These are phyloP conservation scores for Tetramorium alpestre DNA, from an alignment of 1,140 invertebrate genomes.

Conservation along the genomic window DNA sequence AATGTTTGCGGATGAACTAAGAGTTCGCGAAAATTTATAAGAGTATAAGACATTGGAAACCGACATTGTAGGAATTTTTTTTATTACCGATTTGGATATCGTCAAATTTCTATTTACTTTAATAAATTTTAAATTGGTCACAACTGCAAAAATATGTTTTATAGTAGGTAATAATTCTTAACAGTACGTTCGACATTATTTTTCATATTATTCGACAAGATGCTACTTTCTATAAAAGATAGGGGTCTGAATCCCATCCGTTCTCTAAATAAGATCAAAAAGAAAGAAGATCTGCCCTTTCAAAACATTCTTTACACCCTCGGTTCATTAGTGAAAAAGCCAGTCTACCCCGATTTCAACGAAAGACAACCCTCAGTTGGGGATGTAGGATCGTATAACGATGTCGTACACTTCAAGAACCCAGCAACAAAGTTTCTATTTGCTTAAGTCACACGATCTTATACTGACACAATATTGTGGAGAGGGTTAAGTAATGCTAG, in stretches of 20 bases:
- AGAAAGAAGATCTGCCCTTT: conserved; percentile 39
- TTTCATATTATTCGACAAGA: conserved; percentile 7
- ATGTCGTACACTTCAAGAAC: conserved; percentile 59
- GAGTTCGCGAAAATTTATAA: not conserved
- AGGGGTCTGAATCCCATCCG: not conserved
- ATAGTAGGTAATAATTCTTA: not conserved
- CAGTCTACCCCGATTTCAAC: conserved; percentile 45
- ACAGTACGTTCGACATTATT: not conserved
- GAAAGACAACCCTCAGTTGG: conserved; percentile 46
- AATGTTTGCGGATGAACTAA: conserved; percentile 12
- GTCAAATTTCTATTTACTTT: not conserved
- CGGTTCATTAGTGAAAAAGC: conserved; percentile 70
- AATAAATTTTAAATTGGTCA: not conserved
- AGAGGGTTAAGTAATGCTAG: not conserved
- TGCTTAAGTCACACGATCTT: conserved; percentile 60
- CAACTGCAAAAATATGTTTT: not conserved
- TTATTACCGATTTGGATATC: not conserved
- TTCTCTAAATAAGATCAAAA: conserved; percentile 57
- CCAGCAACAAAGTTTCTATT: conserved; percentile 68
- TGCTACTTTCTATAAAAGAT: not conserved
- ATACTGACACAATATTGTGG: conserved; percentile 16
- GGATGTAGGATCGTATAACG: conserved; percentile 62
- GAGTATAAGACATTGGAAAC: not conserved
- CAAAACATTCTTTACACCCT: conserved; percentile 63
- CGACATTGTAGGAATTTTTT: not conserved